Base-by-base conservation (phyloP, 2,888 invertebrate species). In the Eupeodes latifasciatus region DNA sequence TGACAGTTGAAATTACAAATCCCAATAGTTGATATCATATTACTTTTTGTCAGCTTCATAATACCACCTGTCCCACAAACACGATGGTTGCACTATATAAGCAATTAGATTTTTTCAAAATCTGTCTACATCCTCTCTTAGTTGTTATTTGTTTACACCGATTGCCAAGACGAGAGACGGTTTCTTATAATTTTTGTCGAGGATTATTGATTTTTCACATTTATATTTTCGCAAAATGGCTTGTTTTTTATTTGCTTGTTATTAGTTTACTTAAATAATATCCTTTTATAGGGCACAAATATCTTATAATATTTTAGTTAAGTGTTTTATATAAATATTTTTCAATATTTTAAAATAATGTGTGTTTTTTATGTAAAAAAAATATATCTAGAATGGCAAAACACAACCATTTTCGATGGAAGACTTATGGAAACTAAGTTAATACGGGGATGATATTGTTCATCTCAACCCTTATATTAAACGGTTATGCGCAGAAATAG, bases 341-440 rank as follows among this genome's bases (percentile, higher is more conserved):
- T 7, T 47, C 40, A 72, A 62, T 75, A 66, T 83, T 71, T 49
- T 53, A 27, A 19, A 11, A 67, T 49, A 36, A 36, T 83, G 4
- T 57, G 2, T 57, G 9, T 62, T 67, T n/a, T 14, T 14, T 34
- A 27, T 57, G 53, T 19, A 44, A 85, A 67, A 53, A 36, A n/a
- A 75, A 83, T 34, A 44, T 5, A 71, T 89, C 85, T 82, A 84
- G 87, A 89, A 86, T 86, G 81, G 82, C 77, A 86, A 86, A 89
- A 90, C 83, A 75, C 80, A 76, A 90, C 91, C 91, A 91, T 90
- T 91, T 91, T 89, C 91, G 90, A 90, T 92, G 93, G 92, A 93
- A 93, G 93, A 93, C 93, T 91, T 90, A 85, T 89, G 86, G 90
- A 91, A 90, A 93, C 93, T 93, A 90, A 91, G 16, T 49, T 61